phyloP scores from a whole-genome alignment of 2,113 vertebrate species.

The Poeciliopsis prolifica region DNA sequence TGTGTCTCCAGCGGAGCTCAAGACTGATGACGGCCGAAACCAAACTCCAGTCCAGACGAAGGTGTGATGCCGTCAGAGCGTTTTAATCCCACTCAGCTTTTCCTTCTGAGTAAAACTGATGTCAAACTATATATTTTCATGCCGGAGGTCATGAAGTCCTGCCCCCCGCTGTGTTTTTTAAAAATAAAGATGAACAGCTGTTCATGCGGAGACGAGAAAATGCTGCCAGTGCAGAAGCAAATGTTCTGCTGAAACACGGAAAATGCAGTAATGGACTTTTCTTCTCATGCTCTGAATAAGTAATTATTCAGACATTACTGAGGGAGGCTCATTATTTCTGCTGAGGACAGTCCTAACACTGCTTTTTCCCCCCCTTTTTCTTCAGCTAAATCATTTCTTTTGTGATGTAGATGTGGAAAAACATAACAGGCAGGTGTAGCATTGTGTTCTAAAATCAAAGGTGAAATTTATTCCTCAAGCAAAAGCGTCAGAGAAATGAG shows the following conservation, averaged over 20 bases:
- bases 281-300: slow-evolving; percentile 16
- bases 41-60: slow-evolving; percentile 47
- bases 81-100: slow-evolving; percentile 39
- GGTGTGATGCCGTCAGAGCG: slow-evolving; percentile 31
- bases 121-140: not conserved
- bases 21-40: not conserved
- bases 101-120: not conserved
- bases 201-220: not conserved
- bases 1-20: not conserved
- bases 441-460: slow-evolving; percentile 23
- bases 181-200: slow-evolving; percentile 5
- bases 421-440: not conserved
- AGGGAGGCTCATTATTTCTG: slow-evolving; percentile 12
- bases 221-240: slow-evolving; percentile 13
- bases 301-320: slow-evolving; percentile 35
- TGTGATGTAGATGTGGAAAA: slow-evolving; percentile 1
- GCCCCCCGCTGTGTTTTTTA: not conserved
- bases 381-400: not conserved
- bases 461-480: not conserved
- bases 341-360: slow-evolving; percentile 10
- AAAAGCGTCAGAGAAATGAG: not conserved
- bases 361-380: too few species aligned
- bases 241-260: slow-evolving; percentile 17
- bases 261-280: not conserved
- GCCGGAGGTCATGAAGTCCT: not conserved